Percentiles rank a stretch among this genome's conserved stretches.
phyloP scores from a whole-genome alignment of 2,113 vertebrate species.

The Nesoenas mayeri region DNA sequence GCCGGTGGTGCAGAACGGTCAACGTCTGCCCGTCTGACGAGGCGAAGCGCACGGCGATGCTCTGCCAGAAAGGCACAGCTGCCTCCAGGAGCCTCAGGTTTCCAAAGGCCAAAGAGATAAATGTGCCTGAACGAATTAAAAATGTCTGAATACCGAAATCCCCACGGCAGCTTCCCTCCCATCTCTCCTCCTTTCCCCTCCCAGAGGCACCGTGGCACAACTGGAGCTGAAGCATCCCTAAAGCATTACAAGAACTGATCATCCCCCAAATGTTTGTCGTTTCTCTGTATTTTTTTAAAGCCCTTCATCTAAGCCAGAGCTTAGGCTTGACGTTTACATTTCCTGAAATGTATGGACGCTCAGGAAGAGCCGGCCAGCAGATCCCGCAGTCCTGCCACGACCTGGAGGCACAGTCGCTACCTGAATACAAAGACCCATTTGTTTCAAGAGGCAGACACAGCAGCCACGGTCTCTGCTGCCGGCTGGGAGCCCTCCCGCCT shows the following conservation, averaged over 20 bases:
- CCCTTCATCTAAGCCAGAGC: accelerated
- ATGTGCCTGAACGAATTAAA: accelerated
- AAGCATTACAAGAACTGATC: neutral
- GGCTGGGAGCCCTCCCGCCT: neutral
- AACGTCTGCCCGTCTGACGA: accelerated
- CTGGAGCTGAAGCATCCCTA: neutral
- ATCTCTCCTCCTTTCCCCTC: neutral
- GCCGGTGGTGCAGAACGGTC: neutral
- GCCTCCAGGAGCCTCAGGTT: neutral
- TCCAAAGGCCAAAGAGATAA: neutral
- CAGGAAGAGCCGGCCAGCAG: neutral
- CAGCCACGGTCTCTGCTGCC: neutral
- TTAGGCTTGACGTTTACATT: neutral
- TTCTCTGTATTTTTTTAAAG: neutral
- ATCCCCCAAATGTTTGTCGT: neutral
- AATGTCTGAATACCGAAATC: accelerated
- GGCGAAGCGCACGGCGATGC: neutral
- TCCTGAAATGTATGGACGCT: neutral
- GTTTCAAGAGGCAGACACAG: neutral
- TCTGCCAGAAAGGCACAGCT: neutral
- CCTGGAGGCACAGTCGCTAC: neutral
- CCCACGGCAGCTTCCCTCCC: accelerated
- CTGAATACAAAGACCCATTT: neutral
- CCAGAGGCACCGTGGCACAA: neutral
- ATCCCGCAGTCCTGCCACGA: neutral